These are phyloP conservation scores for Folsomia manolachei DNA, from an alignment of 2,888 invertebrate genomes.

Conservation along the genomic window DNA sequence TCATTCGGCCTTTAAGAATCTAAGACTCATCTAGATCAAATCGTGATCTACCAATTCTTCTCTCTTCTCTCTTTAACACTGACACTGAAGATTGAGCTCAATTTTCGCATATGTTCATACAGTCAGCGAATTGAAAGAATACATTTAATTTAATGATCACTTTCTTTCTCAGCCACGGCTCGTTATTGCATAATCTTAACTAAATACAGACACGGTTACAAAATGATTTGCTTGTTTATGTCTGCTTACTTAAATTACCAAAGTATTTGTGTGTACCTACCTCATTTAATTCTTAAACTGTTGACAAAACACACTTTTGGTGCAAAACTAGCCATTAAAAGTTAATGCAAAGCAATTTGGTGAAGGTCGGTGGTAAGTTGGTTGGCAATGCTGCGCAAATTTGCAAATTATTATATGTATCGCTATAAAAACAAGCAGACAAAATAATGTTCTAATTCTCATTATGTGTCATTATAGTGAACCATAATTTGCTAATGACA, in stretches of 20 bases:
- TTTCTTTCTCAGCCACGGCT: not conserved
- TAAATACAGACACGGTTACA: not conserved
- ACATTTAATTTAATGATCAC: constrained; percentile 8
- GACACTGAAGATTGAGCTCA: not conserved
- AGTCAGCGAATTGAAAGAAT: not conserved
- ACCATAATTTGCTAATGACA: not conserved
- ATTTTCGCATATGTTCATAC: no score
- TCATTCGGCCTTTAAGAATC: not conserved
- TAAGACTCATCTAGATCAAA: not conserved
- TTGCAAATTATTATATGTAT: not conserved
- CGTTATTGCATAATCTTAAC: not conserved
- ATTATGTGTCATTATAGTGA: not conserved
- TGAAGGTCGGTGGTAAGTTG: not conserved
- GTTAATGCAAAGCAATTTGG: not conserved
- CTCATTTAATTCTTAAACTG: not conserved
- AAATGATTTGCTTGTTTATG: not conserved
- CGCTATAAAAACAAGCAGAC: not conserved
- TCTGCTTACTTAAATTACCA: not conserved
- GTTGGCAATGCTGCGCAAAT: not conserved
- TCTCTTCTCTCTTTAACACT: not conserved
- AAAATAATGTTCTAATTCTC: not conserved
- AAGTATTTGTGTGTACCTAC: no score
- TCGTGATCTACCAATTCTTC: constrained; percentile 4
- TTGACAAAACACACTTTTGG: not conserved
- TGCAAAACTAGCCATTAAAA: not conserved